A percentile compares a stretch with the other conserved stretches of the same genome.
These are phyloP conservation scores for Syngnathus floridae DNA, from an alignment of 2,113 vertebrate species.

Conservation along the genomic window DNA sequence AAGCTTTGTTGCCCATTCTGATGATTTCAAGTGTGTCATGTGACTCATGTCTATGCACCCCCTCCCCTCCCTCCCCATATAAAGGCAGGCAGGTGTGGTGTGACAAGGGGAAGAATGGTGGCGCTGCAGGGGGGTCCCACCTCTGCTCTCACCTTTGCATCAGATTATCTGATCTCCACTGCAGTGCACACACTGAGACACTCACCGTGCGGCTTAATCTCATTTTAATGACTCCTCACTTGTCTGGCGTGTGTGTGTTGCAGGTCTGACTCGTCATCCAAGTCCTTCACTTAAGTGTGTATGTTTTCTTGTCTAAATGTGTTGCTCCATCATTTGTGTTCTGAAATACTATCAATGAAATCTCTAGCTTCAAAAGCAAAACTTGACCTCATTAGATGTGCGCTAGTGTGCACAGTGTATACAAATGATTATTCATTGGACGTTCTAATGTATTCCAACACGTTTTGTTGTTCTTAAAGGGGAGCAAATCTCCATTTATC, in stretches of 20 bases:
- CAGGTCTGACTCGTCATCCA: too few species aligned
- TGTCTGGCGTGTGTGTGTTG: background rate
- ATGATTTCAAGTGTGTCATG: background rate
- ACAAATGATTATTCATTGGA: conserved; percentile 4
- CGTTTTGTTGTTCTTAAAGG: conserved; percentile 5
- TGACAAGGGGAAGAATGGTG: conserved; percentile 1
- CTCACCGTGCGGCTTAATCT: conserved; percentile 3
- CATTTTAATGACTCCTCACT: conserved; percentile 8
- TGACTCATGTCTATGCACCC: background rate
- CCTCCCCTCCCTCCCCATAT: background rate
- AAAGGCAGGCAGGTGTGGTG: conserved; percentile 3
- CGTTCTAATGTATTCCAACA: background rate
- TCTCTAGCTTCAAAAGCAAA: too few species aligned
- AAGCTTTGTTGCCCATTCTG: conserved; percentile 2
- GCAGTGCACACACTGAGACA: background rate
- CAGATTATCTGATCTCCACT: conserved; percentile 1
- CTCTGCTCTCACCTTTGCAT: conserved; percentile 9
- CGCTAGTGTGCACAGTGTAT: background rate
- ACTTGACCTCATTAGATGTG: background rate
- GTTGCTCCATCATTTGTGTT: background rate
- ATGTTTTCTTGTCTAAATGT: too few species aligned
- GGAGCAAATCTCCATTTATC: conserved; percentile 4
- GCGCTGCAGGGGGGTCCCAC: background rate
- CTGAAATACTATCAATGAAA: background rate
- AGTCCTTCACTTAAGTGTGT: background rate